phyloP scores from a whole-genome alignment of 2,797 vertebrate genomes.

The Triplophysa yarkandensis region DNA sequence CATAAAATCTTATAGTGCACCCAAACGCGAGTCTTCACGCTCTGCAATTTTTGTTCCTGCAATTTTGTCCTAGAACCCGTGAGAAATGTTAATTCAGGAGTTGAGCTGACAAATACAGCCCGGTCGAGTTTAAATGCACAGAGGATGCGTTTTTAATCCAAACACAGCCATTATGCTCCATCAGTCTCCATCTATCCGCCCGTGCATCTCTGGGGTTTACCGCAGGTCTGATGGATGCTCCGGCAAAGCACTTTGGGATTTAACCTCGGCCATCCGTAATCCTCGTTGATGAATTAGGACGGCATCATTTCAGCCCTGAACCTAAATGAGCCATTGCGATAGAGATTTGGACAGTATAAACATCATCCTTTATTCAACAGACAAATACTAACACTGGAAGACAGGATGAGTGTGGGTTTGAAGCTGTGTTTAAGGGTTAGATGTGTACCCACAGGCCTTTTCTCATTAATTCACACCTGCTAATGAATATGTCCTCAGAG shows the following conservation, averaged over 20 bases:
- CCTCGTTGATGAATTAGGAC: conserved; percentile 55
- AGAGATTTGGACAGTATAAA: conserved; percentile 53
- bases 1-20: conserved; percentile 14
- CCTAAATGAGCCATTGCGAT: conserved; percentile 46
- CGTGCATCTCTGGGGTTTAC: conserved; percentile 31
- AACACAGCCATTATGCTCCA: conserved; percentile 39
- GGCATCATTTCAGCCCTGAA: conserved; percentile 41
- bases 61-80: background rate
- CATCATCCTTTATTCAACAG: conserved; percentile 38
- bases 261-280: conserved; percentile 50
- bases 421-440: conserved; percentile 76
- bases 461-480: conserved; percentile 80
- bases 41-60: background rate
- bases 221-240: conserved; percentile 24
- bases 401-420: conserved; percentile 59
- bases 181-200: conserved; percentile 33
- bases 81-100: background rate
- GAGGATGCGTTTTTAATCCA: conserved; percentile 38
- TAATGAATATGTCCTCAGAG: conserved; percentile 73
- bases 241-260: conserved; percentile 45
- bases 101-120: background rate
- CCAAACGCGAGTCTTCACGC: too few relatives aligned
- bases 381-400: conserved; percentile 41
- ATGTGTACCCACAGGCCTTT: conserved; percentile 75
- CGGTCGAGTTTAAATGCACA: conserved; percentile 13